These are phyloP conservation scores for Neodiprion fabricii DNA, from an alignment of 1,140 invertebrate genomes.

Conservation along the genomic window DNA sequence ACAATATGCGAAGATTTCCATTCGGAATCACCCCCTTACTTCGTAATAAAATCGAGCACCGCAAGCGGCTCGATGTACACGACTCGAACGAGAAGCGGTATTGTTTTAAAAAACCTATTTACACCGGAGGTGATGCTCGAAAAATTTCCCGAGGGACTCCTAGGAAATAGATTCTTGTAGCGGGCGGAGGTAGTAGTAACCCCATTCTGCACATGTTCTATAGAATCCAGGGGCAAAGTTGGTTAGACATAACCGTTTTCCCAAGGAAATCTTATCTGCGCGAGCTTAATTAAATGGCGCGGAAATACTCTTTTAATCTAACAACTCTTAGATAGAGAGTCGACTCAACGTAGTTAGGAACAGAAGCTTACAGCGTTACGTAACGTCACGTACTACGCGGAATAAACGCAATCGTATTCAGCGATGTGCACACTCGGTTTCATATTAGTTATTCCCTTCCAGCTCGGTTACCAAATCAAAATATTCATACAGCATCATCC, in stretches of 20 bases:
- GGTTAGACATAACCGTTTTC: slow-evolving; percentile 7
- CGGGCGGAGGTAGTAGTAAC: not conserved
- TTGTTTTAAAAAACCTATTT: not conserved
- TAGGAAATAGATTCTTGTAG: not conserved
- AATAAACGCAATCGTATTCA: not conserved
- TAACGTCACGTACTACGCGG: not conserved
- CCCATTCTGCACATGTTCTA: not conserved
- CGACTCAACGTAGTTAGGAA: slow-evolving; percentile 1
- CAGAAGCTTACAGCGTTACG: not conserved
- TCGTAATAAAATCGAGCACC: not conserved
- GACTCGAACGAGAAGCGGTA: not conserved
- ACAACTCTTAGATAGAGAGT: not conserved
- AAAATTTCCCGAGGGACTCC: slow-evolving; percentile 2
- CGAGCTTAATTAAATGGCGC: not conserved
- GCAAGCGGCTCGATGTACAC: not conserved
- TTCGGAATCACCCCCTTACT: not conserved
- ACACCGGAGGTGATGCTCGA: not conserved
- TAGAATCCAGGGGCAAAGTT: slow-evolving; percentile 2
- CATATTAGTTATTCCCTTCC: too few relatives aligned
- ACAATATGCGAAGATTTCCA: not conserved
- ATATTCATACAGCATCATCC: too few relatives aligned
- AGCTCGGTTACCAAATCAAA: too few relatives aligned
- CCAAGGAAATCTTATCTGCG: slow-evolving; percentile 4
- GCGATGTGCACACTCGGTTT: too few relatives aligned
- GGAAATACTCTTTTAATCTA: slow-evolving; percentile 5